Evolutionary conservation across 2,797 vertebrate genomes (phyloP).

Genomic region (Coranthus polyacanthus): DNA sequence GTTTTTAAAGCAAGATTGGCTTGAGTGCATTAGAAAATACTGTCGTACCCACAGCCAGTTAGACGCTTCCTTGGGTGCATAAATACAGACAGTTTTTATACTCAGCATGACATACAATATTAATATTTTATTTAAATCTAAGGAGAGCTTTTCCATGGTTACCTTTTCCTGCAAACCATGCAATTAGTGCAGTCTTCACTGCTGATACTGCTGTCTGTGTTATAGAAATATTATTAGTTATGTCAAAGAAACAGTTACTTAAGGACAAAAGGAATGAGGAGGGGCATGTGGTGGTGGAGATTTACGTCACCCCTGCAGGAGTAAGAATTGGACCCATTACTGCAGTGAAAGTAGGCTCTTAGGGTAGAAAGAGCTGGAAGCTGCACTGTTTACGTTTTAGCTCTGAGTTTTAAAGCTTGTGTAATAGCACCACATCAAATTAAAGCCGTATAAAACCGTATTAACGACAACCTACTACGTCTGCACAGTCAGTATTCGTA

Average conservation of each 20-base stretch:
- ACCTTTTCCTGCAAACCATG: constrained; percentile 11
- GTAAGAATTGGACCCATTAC: constrained; percentile 31
- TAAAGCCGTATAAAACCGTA: constrained; percentile 38
- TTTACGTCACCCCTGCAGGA: constrained; percentile 41
- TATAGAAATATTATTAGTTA: neutral
- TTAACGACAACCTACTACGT: constrained; percentile 34
- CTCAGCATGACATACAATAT: constrained; percentile 6
- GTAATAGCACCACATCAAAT: constrained; percentile 36
- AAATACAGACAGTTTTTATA: constrained; percentile 34
- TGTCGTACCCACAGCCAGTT: constrained; percentile 6
- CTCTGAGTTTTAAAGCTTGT: constrained; percentile 33
- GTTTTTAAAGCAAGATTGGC: neutral
- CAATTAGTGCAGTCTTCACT: too few relatives aligned
- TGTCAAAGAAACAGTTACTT: constrained; percentile 22
- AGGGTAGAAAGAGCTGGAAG: constrained; percentile 28
- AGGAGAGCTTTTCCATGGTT: constrained; percentile 2
- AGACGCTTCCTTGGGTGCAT: constrained; percentile 16
- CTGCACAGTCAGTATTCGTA: constrained; percentile 17
- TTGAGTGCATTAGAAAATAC: constrained; percentile 17
- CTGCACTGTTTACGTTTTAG: constrained; percentile 10
- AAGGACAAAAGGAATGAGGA: constrained; percentile 22
- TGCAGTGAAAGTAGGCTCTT: constrained; percentile 33
- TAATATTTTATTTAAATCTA: constrained; percentile 9
- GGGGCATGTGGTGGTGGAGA: constrained; percentile 9
- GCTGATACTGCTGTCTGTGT: neutral